Evolutionary conservation across 1,140 invertebrate genomes (phyloP).

Genomic region (Papilio machaon): DNA sequence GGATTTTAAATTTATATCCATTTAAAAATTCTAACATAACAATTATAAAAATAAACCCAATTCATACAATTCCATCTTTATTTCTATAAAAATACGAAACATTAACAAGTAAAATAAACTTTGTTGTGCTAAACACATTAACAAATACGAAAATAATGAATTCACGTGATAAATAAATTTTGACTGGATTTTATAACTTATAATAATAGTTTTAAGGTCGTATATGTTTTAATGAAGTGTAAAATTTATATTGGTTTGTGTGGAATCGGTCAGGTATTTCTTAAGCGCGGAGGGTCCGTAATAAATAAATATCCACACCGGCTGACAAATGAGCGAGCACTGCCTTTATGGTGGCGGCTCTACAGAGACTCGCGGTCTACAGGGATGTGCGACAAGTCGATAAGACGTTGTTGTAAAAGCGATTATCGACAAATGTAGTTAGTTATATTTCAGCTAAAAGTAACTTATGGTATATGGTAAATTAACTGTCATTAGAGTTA

Average conservation of each 20-base stretch:
- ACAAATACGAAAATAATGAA: slow-evolving; percentile 34
- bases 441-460: not conserved
- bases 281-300: slow-evolving; percentile 69
- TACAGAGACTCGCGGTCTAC: slow-evolving; percentile 44
- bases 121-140: slow-evolving; percentile 40
- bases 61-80: slow-evolving; percentile 27
- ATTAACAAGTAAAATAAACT: not conserved
- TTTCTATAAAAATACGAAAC: slow-evolving; percentile 19
- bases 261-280: slow-evolving; percentile 61
- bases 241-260: slow-evolving; percentile 32
- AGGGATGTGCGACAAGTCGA: slow-evolving; percentile 6
- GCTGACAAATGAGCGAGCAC: slow-evolving; percentile 77
- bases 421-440: not conserved
- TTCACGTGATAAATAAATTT: slow-evolving; percentile 14
- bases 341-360: slow-evolving; percentile 66
- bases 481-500: too few relatives aligned
- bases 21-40: slow-evolving; percentile 50
- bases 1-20: slow-evolving; percentile 71
- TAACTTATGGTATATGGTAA: too few relatives aligned
- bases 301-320: slow-evolving; percentile 76
- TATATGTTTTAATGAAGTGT: slow-evolving; percentile 11
- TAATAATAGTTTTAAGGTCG: slow-evolving; percentile 7
- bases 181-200: slow-evolving; percentile 42
- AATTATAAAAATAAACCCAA: slow-evolving; percentile 37
- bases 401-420: not conserved